phyloP scores from a whole-genome alignment of 2,888 invertebrate genomes.

The Halictus quadricinctus region DNA sequence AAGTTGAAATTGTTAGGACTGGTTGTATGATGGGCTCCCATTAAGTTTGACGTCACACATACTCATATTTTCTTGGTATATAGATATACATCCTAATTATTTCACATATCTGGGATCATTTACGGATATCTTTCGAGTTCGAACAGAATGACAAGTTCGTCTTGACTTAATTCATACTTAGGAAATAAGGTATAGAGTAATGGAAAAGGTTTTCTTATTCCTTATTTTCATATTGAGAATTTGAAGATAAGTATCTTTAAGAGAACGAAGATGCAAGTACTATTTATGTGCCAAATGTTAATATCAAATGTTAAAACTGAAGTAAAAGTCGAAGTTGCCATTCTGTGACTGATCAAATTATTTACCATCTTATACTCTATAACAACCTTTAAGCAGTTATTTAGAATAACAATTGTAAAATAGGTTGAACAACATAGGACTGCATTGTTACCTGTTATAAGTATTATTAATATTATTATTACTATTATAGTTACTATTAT shows the following conservation, averaged over 20 bases:
- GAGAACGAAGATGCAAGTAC: slow-evolving; percentile 48
- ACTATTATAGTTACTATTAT: background rate
- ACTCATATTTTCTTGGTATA: slow-evolving; percentile 45
- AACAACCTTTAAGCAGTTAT: slow-evolving; percentile 71
- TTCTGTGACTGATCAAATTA: slow-evolving; percentile 63
- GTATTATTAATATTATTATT: slow-evolving; percentile 52
- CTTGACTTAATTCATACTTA: slow-evolving; percentile 45
- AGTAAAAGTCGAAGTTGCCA: slow-evolving; percentile 65
- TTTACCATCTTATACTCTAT: slow-evolving; percentile 65
- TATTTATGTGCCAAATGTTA: slow-evolving; percentile 71
- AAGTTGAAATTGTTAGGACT: slow-evolving; percentile 36
- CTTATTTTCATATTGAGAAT: slow-evolving; percentile 29
- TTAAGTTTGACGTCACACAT: slow-evolving; percentile 50
- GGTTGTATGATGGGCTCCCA: slow-evolving; percentile 30
- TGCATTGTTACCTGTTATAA: slow-evolving; percentile 63
- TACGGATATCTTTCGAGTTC: slow-evolving; percentile 35
- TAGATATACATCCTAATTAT: slow-evolving; percentile 46
- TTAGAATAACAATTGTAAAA: slow-evolving; percentile 46
- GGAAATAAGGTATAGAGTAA: slow-evolving; percentile 15
- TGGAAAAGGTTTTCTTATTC: slow-evolving; percentile 27
- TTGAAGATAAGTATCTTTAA: slow-evolving; percentile 28
- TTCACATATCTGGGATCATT: slow-evolving; percentile 48
- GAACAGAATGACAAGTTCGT: slow-evolving; percentile 62
- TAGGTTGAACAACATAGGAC: slow-evolving; percentile 41
- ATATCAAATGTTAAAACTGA: slow-evolving; percentile 35